Base-by-base conservation (phyloP, 2,113 vertebrate genomes). In the Psephotus haematonotus region DNA sequence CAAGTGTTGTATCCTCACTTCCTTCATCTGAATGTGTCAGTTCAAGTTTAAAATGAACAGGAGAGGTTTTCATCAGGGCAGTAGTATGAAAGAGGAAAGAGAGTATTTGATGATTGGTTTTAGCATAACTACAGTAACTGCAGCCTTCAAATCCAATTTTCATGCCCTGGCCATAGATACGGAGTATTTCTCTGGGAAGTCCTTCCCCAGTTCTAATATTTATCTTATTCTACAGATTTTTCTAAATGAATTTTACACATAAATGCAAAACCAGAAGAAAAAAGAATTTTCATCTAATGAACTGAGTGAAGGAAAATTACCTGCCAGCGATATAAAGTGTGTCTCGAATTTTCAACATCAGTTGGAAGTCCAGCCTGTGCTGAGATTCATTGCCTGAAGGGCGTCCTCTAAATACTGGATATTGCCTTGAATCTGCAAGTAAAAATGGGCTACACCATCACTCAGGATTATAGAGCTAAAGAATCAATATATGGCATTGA, bases 291-390 rank as follows among this genome's bases (percentile, higher is more conserved):
- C 98, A 98, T 99, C 98, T 98, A 98, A 98, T 98, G 98, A 99
- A 98, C 98, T 98, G 98, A 97, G 59, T 95, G 97, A 96, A 98
- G 97, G 98, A 97, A 98, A 98, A 97, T 98, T 99, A 99, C 99
- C 99, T 99, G 98, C 99, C 99, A 98, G 99, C 98, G 74, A 99
- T 99, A 98, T 99, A 99, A 97, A 99, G 98, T 92, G 99, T 99
- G 98, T 99, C 99, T 98, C 99, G 99, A 98, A 99, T 99, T 98
- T 99, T 99, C 98, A 99, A 92, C 99, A 99, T 99, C 97, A 99
- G 98, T 98, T 99, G 99, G 98, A 99, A 99, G 99, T 99, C 99
- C 97, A 99, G 99, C 98, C 99, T 98, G 96, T 99, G 99, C 96
- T 99, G 99, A 72, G 99, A 99, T 98, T 99, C 99, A 92, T 99